A percentile compares a stretch with the other conserved stretches of the same genome.
These are phyloP conservation scores for Passerina amoena DNA, from an alignment of 2,113 vertebrate species.

Conservation along the genomic window DNA sequence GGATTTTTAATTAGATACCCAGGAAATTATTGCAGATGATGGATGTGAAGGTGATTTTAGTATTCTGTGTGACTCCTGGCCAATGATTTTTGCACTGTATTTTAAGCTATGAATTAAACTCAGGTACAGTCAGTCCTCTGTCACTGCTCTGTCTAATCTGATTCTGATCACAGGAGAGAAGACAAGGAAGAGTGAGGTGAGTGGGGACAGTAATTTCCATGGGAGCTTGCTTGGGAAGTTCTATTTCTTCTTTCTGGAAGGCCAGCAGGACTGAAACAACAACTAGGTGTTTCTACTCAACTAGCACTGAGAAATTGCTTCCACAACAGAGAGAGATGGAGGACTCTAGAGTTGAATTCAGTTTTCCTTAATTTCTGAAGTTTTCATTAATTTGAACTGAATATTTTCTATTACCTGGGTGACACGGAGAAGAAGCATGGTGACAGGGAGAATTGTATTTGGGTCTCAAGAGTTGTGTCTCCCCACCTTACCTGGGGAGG, in stretches of 20 bases:
- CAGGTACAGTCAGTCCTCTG: not conserved
- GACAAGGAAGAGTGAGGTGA: not conserved
- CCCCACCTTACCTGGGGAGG: not conserved
- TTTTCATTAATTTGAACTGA: not conserved
- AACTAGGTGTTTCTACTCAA: not conserved
- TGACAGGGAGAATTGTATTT: not conserved
- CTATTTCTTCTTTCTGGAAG: not conserved
- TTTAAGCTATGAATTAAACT: not conserved
- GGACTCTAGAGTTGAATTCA: not conserved
- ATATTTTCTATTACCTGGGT: not conserved
- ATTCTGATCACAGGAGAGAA: not conserved
- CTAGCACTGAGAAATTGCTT: not conserved
- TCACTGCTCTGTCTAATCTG: not conserved
- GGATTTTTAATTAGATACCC: slow-evolving; percentile 12
- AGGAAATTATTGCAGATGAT: not conserved
- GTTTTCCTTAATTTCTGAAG: not conserved
- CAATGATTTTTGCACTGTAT: not conserved
- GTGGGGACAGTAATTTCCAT: not conserved
- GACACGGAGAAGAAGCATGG: not conserved
- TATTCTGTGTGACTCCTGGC: not conserved
- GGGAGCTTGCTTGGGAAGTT: not conserved
- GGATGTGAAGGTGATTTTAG: not conserved
- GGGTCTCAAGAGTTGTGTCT: not conserved
- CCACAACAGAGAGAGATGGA: not conserved
- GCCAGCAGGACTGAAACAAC: not conserved